Conservation (phyloP, 2,888 invertebrate species). For the Drosophila parthenogenetica region DNA sequence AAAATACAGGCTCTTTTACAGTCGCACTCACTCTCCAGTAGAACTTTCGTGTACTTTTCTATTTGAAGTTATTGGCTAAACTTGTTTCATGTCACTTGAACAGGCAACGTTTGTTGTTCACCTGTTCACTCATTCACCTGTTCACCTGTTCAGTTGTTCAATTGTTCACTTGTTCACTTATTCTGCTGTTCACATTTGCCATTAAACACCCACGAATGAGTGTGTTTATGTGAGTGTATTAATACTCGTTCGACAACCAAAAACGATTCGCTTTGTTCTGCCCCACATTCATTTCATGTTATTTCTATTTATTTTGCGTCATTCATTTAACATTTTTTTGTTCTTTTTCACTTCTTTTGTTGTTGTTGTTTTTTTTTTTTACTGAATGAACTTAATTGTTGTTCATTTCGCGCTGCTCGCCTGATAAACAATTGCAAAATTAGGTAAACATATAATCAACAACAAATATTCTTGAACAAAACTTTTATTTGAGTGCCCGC, state of each 20-base stretch:
- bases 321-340: conserved; percentile 16
- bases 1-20: background rate
- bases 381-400: conserved; percentile 56
- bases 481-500: background rate
- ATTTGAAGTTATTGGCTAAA: background rate
- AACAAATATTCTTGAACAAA: conserved; percentile 24
- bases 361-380: background rate
- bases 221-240: conserved; percentile 5
- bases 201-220: conserved; percentile 19
- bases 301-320: conserved; percentile 44
- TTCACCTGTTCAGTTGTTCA: background rate
- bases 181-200: background rate
- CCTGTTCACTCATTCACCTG: background rate
- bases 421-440: conserved; percentile 51
- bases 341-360: too few relatives aligned
- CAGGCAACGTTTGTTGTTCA: background rate
- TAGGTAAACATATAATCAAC: conserved; percentile 22
- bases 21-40: background rate
- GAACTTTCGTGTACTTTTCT: background rate
- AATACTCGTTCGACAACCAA: background rate
- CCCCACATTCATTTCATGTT: conserved; percentile 19
- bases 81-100: conserved; percentile 14
- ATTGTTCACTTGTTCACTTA: background rate
- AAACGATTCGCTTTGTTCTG: conserved; percentile 35
- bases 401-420: conserved; percentile 3